These are phyloP conservation scores for Echiichthys vipera DNA, from an alignment of 2,797 vertebrate genomes.

Conservation along the genomic window DNA sequence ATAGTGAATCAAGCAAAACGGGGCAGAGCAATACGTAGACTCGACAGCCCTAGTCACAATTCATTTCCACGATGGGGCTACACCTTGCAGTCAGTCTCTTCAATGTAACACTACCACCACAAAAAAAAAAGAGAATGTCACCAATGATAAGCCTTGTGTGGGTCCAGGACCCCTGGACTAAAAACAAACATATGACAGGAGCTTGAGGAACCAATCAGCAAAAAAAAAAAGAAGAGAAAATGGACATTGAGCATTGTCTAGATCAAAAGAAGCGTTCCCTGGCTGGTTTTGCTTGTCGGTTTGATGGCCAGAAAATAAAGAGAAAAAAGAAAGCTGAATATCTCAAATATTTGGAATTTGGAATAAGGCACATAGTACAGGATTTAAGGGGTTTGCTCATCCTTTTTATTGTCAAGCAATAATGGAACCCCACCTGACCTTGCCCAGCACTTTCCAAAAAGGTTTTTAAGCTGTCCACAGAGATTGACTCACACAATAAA, in stretches of 20 bases:
- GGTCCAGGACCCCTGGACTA: slow-evolving; percentile 36
- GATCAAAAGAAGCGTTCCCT: slow-evolving; percentile 4
- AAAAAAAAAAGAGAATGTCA: slow-evolving; percentile 57
- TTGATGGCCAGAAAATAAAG: neutral
- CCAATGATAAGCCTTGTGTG: slow-evolving; percentile 47
- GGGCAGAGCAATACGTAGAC: slow-evolving; percentile 50
- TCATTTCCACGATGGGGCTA: slow-evolving; percentile 55
- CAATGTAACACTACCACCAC: slow-evolving; percentile 21
- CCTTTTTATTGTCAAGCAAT: no score
- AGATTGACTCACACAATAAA: no score
- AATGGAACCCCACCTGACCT: no score
- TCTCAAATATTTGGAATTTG: neutral
- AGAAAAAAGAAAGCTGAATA: neutral
- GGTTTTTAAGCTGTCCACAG: no score
- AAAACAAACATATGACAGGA: slow-evolving; percentile 30
- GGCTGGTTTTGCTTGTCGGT: slow-evolving; percentile 2
- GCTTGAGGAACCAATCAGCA: slow-evolving; percentile 28
- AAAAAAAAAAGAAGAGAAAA: neutral
- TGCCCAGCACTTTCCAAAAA: no score
- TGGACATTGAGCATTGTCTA: neutral
- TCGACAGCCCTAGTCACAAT: slow-evolving; percentile 63
- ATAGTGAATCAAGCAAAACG: slow-evolving; percentile 58
- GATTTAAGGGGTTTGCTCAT: no score
- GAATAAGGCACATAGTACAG: neutral
- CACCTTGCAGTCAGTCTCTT: slow-evolving; percentile 48